Base-by-base conservation (phyloP, 2,888 invertebrate genomes). In the Podabrus alpinus region DNA sequence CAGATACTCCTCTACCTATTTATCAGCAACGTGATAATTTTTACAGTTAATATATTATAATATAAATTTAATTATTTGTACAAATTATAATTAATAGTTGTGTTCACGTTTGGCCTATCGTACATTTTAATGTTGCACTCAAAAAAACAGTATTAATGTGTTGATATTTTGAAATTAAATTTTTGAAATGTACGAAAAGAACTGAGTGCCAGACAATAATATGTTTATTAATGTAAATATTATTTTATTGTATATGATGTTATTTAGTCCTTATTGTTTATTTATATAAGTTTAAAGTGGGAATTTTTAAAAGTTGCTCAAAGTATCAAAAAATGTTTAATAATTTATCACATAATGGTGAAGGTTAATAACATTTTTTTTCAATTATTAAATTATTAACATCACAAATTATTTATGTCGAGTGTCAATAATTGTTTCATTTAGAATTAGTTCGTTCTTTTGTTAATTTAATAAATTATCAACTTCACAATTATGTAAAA, bases 1-100 rank as follows among this genome's bases (percentile, higher is more conserved):
- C 95, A 59, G 92, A 92, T 81, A 93, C 93, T 72, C 92, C 94
- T 85, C 89, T 95, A 85, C 95, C 95, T 71, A 90, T 95, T 79
- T 94, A 94, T 85, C 95, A 96, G 87, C 95, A 95, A 87, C 91
- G 95, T 85, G 95, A 95, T 85, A 95, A 95, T 87, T 95, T 92
- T 89, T 95, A 93, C 86, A 87, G 86, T 85, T 87, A 86, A 82
- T 80, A 74, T 79, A 77, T 78, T 79, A 77, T 71, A 79, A 75
- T 71, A 72, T 78, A 78, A 78, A 77, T 79, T 80, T 78, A 76
- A 79, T 83, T 82, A 76, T 79, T 83, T 83, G 83, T 84, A 84
- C 84, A 84, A 84, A 84, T 82, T 81, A 77, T 79, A 79, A 81
- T 80, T 78, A 80, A 81, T 81, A 82, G 83, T 84, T 83, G 82